Evolutionary conservation across 2,888 invertebrate species (phyloP), one percentile per base, ranked within the genome.

Genomic region (Flexamia atlantica): DNA sequence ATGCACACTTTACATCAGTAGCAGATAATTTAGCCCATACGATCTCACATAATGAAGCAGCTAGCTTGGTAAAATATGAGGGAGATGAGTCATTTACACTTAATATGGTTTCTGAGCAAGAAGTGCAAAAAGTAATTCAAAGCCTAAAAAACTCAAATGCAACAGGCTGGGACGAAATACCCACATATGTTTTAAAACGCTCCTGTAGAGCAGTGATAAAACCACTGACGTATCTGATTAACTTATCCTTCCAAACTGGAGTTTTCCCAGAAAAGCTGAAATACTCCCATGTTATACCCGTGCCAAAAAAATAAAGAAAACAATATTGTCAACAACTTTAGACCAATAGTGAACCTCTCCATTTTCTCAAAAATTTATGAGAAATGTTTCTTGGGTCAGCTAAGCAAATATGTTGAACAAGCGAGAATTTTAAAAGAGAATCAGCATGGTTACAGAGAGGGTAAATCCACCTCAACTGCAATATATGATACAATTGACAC

Each of bases 301-400:
- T 46, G 46, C 40, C 12, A 46, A 60, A 60, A 60, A 20, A 28
- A 25, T 14, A 28, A 60, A 60, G 28, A 60, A 23, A 60, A 23
- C 10, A 60, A 12, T 20, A 57, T 20, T 10, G n/a, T 20, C 7
- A 60, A 60, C 23, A 60, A 60, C 23, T 60, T 60, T 60, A 60
- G 60, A 25, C 60, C 20, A 1, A 60, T 60, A 23, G 60, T 60
- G 4, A 60, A 60, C 14, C 60, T 60, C 7, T 60, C 60, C 2
- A 14, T 60, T 7, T 60, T 60, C 14, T 60, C 60, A 7, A 60
- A 60, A 60, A 60, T 60, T 3, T 60, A 60, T 60, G 60, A 60
- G 28, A 60, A 23, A 14, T 60, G 60, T 60, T 60, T 10, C 20
- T 60, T 60, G 23, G 2, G 17, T 23, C 60, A 60, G 28, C 28